phyloP scores from a whole-genome alignment of 1,140 invertebrate species.

The Zeugodacus cucurbitae region DNA sequence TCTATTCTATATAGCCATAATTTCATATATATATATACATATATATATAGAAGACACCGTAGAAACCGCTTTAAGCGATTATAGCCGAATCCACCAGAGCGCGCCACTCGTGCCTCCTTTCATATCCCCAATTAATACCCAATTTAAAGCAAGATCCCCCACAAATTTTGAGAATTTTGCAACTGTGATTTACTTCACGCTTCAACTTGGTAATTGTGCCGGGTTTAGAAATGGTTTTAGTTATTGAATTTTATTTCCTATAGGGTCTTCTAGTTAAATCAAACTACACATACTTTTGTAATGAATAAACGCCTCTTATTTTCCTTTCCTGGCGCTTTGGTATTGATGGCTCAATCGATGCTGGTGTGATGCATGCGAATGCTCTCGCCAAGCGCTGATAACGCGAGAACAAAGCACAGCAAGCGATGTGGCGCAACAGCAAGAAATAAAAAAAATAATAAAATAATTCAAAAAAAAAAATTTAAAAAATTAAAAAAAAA shows the following conservation, averaged over 20 bases:
- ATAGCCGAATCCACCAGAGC: too few relatives aligned
- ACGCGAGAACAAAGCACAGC: not conserved
- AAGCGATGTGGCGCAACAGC: too few relatives aligned
- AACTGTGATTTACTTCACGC: too few relatives aligned
- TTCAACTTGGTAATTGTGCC: too few relatives aligned
- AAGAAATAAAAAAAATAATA: not conserved
- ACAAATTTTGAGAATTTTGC: too few relatives aligned
- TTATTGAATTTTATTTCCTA: not conserved
- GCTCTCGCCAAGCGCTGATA: slow-evolving; percentile 6
- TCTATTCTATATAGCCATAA: too few relatives aligned
- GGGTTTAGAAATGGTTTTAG: not conserved
- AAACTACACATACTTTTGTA: not conserved
- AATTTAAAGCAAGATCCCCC: too few relatives aligned
- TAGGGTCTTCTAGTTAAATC: not conserved
- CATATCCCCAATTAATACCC: too few relatives aligned
- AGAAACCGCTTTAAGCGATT: too few relatives aligned
- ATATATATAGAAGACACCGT: too few relatives aligned
- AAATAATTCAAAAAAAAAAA: not conserved
- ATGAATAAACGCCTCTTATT: not conserved
- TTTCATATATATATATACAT: too few relatives aligned
- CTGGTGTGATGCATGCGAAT: not conserved
- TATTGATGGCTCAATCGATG: not conserved
- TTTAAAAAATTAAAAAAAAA: not conserved
- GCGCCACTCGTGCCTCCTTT: too few relatives aligned
- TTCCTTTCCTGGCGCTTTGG: not conserved